Percentiles rank a stretch among this genome's conserved stretches.
Evolutionary conservation across 2,113 vertebrate genomes (phyloP).

Genomic region (Danionella cerebrum): DNA sequence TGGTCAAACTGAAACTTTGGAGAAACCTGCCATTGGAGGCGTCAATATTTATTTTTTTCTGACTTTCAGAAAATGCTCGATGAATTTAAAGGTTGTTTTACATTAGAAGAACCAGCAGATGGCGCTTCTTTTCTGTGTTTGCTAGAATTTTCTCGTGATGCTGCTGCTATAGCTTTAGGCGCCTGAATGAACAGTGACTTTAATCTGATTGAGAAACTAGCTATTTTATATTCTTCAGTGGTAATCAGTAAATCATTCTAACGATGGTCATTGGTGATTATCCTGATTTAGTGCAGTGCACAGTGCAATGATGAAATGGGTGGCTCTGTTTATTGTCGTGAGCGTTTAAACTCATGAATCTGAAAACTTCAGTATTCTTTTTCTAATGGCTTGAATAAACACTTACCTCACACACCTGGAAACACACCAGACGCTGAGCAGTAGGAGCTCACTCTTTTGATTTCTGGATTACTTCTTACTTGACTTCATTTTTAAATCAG

Average conservation of each 20-base stretch:
- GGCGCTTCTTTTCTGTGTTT: neutral
- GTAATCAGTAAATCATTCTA: neutral
- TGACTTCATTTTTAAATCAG: too few species aligned
- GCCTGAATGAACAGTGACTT: too few species aligned
- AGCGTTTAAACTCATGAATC: neutral
- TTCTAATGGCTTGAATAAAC: slow-evolving; percentile 46
- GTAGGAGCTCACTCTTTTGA: too few species aligned
- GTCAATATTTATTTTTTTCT: neutral
- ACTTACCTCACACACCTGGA: slow-evolving; percentile 41
- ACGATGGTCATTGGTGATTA: neutral
- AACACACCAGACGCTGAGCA: slow-evolving; percentile 28
- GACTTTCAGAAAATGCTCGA: too few species aligned
- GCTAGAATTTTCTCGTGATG: too few species aligned
- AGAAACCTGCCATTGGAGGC: too few species aligned
- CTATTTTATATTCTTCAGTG: neutral
- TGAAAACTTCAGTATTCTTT: neutral
- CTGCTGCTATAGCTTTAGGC: too few species aligned
- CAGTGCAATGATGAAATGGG: neutral
- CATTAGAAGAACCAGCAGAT: too few species aligned
- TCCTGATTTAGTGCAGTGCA: neutral
- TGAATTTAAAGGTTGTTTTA: too few species aligned
- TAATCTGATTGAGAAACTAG: too few species aligned
- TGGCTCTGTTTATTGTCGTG: neutral
- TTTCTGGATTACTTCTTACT: too few species aligned
- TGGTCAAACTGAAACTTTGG: too few species aligned